These are phyloP conservation scores for Gymnoscelis rufifasciata DNA, from an alignment of 2,888 invertebrate genomes.

Conservation along the genomic window DNA sequence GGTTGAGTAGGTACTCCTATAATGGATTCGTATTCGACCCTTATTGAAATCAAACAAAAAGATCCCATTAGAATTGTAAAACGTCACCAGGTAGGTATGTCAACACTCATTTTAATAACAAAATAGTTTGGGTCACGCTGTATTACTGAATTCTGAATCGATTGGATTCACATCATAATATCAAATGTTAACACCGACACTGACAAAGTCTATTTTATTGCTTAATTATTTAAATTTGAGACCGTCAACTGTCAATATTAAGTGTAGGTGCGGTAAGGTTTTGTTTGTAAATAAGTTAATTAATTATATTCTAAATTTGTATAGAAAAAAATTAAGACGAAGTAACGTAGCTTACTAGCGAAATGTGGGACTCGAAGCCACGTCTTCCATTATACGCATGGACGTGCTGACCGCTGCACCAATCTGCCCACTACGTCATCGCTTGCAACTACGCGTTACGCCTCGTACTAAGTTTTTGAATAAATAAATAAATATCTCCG, in stretches of 20 bases:
- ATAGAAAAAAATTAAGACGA: no score
- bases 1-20: not conserved
- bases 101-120: slow-evolving; percentile 35
- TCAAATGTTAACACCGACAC: slow-evolving; percentile 24
- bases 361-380: no score
- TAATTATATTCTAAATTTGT: no score
- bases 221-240: slow-evolving; percentile 11
- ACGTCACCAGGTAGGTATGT: slow-evolving; percentile 33
- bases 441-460: no score
- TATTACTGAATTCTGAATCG: slow-evolving; percentile 29
- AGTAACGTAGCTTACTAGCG: no score
- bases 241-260: not conserved
- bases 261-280: not conserved
- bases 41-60: slow-evolving; percentile 25
- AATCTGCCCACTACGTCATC: no score
- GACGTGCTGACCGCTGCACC: no score
- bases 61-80: slow-evolving; percentile 29
- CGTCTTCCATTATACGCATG: no score
- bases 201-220: slow-evolving; percentile 11
- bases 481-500: no score
- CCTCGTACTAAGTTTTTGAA: no score
- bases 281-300: no score
- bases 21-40: slow-evolving; percentile 27
- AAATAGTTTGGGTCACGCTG: slow-evolving; percentile 26
- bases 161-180: slow-evolving; percentile 32